Evolutionary conservation across 2,113 vertebrate species (phyloP), one percentile per base, ranked within the genome.

Genomic region (Regulus satrapa): DNA sequence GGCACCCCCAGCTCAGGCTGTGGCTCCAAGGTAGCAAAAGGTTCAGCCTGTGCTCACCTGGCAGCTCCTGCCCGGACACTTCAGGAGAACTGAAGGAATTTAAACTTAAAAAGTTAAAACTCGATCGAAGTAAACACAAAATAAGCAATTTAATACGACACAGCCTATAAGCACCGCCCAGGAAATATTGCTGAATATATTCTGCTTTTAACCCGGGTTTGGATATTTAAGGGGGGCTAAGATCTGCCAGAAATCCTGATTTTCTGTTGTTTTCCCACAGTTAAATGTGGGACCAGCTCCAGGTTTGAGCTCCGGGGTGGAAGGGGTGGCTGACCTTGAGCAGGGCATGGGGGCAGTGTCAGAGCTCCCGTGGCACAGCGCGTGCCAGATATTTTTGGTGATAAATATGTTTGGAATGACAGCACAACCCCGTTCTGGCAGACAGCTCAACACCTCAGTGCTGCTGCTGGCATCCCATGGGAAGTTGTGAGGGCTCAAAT

Each of bases 401-500:
- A 31, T 24, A 43, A 77, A 29, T 2, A 1, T 0, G 11, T 36
- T 56, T n/a, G 59, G 55, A 40, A 66, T 26, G 41, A 16, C 51
- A 54, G 38, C 4, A 18, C 8, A 38, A 2, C 24, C 25, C 73
- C 5, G 1, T 29, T 20, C 68, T 36, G 68, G 41, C 81, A 81
- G 85, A 9, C 7, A 3, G 46, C 41, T 85, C 32, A 14, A 49
- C 69, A 58, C 51, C 69, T 58, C 69, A 0, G 2, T 18, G 71
- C 36, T 0, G 0, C 6, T 24, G 72, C 68, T 11, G 19, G 11
- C 41, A 16, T 45, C 48, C 3, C 0, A 5, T 1, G 45, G 86
- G 71, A 43, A 83, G 56, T 75, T 88, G 43, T 7, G 78, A 62
- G 28, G 29, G 62, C 32, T 87, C 63, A 5, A 58, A 76, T 73